Conservation (phyloP, 53 echinoderm and acorn worm genomes). For the Zoroaster sp. region DNA sequence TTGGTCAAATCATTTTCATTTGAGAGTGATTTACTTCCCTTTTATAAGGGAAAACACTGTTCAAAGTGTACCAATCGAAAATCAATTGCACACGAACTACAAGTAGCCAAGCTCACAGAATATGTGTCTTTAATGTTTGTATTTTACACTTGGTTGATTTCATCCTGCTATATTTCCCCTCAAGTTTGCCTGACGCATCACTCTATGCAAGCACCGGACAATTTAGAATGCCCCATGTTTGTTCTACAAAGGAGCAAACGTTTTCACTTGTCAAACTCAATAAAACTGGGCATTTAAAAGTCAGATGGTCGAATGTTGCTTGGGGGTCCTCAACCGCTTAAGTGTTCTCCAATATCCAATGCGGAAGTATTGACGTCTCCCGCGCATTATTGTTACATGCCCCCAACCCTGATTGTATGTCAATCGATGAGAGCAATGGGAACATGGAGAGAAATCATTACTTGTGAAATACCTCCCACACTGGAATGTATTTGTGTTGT, state of each 20-base stretch:
- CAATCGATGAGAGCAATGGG: background rate
- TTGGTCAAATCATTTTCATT: too few relatives aligned
- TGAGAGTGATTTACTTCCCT: too few relatives aligned
- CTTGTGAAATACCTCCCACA: too few relatives aligned
- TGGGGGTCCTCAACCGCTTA: background rate
- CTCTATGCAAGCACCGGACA: background rate
- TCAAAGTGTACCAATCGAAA: too few relatives aligned
- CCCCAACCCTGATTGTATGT: background rate
- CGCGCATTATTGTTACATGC: slow-evolving; percentile 17
- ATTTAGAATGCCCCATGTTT: background rate
- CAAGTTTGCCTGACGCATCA: background rate
- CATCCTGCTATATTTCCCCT: too few relatives aligned
- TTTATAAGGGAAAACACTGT: too few relatives aligned
- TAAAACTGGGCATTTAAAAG: background rate
- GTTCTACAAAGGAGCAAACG: background rate
- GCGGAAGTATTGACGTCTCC: slow-evolving; percentile 20
- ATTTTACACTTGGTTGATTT: too few relatives aligned
- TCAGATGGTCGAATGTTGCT: slow-evolving; percentile 7
- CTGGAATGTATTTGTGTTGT: background rate
- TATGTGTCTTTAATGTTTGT: too few relatives aligned
- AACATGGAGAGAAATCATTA: too few relatives aligned
- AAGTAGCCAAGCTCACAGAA: too few relatives aligned
- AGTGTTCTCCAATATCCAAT: slow-evolving; percentile 23
- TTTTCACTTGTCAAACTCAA: background rate
- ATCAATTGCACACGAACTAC: too few relatives aligned